Conservation (phyloP, 2,113 vertebrate species). For the Mastomys coucha region DNA sequence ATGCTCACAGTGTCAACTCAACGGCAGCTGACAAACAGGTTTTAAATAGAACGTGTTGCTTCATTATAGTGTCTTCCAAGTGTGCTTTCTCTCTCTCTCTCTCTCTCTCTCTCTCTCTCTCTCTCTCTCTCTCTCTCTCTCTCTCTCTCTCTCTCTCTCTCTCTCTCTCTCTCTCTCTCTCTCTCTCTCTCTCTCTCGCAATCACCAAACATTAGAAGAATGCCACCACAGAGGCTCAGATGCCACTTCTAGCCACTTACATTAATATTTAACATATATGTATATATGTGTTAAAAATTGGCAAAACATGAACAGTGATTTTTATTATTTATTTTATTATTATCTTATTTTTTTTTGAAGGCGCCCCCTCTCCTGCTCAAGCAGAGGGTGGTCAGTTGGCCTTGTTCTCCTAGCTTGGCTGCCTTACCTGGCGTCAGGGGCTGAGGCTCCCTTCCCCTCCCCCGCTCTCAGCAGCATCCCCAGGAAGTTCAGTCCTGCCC, state of each 20-base stretch:
- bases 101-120: constrained; percentile 76
- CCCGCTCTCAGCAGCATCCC: neutral
- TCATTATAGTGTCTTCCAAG: constrained; percentile 89
- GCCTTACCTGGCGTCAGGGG: neutral
- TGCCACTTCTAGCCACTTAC: constrained; percentile 76
- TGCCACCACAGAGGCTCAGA: constrained; percentile 82
- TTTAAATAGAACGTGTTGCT: constrained; percentile 91
- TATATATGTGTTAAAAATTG: constrained; percentile 67
- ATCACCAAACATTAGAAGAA: constrained; percentile 84
- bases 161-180: constrained; percentile 73
- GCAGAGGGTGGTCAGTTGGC: neutral
- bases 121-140: constrained; percentile 73
- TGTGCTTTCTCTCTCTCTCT: constrained; percentile 73
- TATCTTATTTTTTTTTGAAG: neutral
- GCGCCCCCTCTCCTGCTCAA: constrained; percentile 56
- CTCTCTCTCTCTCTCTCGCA: constrained; percentile 75
- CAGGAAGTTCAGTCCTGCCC: neutral
- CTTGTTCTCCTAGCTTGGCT: fast-evolving
- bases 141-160: constrained; percentile 62
- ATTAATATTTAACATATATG: constrained; percentile 74
- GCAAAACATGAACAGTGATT: constrained; percentile 61
- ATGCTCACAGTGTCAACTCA: constrained; percentile 89
- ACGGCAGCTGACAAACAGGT: constrained; percentile 90
- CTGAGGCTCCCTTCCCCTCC: neutral
- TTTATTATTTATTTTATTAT: neutral